phyloP scores from a whole-genome alignment of 2,797 vertebrate species.

The Notoglanidium macrostoma region DNA sequence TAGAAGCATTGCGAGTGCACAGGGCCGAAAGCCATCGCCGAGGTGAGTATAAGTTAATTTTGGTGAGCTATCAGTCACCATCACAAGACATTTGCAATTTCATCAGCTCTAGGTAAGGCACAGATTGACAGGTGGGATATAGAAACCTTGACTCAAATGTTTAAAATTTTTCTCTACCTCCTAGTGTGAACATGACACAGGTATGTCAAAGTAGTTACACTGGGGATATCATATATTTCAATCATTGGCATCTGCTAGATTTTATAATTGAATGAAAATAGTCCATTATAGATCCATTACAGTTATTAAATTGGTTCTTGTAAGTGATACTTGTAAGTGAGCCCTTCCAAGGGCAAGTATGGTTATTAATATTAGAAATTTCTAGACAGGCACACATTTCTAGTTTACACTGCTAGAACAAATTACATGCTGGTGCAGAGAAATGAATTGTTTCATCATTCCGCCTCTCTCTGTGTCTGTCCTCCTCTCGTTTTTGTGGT shows the following conservation, averaged over 20 bases:
- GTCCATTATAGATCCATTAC: slow-evolving; percentile 8
- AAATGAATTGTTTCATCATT: slow-evolving; percentile 20
- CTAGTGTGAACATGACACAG: slow-evolving; percentile 1
- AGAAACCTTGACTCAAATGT: slow-evolving; percentile 12
- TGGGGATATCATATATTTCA: neutral
- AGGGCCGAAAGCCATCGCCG: slow-evolving; percentile 15
- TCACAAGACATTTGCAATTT: slow-evolving; percentile 41
- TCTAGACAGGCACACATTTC: neutral
- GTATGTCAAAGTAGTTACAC: slow-evolving; percentile 17
- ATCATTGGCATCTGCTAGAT: neutral
- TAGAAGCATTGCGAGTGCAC: slow-evolving; percentile 4
- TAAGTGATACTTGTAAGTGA: neutral
- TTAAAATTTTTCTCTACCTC: slow-evolving; percentile 8
- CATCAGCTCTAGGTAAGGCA: slow-evolving; percentile 21
- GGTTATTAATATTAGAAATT: slow-evolving; percentile 21
- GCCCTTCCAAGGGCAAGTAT: slow-evolving; percentile 11
- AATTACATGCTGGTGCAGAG: neutral
- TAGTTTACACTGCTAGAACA: neutral
- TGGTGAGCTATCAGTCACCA: slow-evolving; percentile 47
- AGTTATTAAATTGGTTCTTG: slow-evolving; percentile 8
- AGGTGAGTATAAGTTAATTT: slow-evolving; percentile 31
- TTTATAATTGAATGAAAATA: neutral
- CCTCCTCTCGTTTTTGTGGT: slow-evolving; percentile 27
- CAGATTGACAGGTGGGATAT: slow-evolving; percentile 34
- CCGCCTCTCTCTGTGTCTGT: neutral